Base-by-base conservation (phyloP, 2,888 invertebrate genomes). In the Cryptocheilus praepositus region DNA sequence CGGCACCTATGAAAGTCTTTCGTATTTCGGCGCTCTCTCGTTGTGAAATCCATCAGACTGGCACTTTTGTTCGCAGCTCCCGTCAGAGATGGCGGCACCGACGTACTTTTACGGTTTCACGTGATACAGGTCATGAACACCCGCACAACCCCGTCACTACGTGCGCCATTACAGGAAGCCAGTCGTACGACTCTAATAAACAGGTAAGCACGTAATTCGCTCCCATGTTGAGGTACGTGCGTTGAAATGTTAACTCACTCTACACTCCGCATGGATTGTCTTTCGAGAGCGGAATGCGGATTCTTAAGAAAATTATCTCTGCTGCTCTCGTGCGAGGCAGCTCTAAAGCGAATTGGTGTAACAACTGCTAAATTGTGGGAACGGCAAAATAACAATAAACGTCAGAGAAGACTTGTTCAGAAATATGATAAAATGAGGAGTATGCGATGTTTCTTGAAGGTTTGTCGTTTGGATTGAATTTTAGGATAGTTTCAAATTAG, bases 1-100 rank as follows among this genome's bases (percentile, higher is more conserved):
- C 8, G 36, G 36, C 36, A 1, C 11, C 11, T 11, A 11, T 11
- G 36, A 36, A 36, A 36, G 16, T 19, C 60, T 57, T 76, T 73
- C 68, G 61, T 65, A 70, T 70, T 64, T 49, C 16, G 59, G 54
- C 70, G 67, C 62, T 63, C 58, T 72, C 68, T 64, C 61, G 64
- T 25, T 54, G 46, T 25, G 56, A 64, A 53, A 22, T 43, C n/a
- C 21, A 43, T 54, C 60, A 74, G 74, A 70, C 36, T 65, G 72
- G 58, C 71, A 61, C 65, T 28, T 22, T 66, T 56, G 83, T 86
- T 87, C 82, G 62, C 16, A 28, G 72, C 22, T 68, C 61, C 11
- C 21, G 70, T 58, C 72, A 86, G 75, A 87, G 87, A 83, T 84
- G 87, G 86, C 86, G 80, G 58, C 84, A 87, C 85, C 22, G 65